Percentiles rank a stretch among this genome's conserved stretches.
These are phyloP conservation scores for Tenebrio molitor DNA, from an alignment of 1,140 invertebrate species.

Conservation along the genomic window DNA sequence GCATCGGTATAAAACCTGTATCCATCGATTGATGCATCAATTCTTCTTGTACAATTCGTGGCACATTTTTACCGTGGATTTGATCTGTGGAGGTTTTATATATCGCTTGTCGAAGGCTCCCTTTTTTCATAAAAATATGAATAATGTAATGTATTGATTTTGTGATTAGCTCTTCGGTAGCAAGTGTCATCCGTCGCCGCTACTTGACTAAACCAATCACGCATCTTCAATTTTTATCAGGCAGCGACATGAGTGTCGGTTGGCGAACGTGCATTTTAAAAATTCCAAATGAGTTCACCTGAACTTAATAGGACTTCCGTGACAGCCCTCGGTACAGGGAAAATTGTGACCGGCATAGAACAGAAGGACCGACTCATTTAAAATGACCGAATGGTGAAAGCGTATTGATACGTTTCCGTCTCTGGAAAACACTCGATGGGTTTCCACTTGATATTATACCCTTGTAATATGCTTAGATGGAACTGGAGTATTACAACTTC, in stretches of 20 bases:
- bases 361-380: constrained; percentile 1
- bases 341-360: constrained; percentile 33
- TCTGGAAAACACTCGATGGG: no score
- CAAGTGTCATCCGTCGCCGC: constrained; percentile 39
- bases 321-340: constrained; percentile 7
- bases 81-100: neutral
- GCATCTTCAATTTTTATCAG: constrained; percentile 46
- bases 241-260: constrained; percentile 20
- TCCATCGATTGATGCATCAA: constrained; percentile 10
- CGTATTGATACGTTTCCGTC: constrained; percentile 3
- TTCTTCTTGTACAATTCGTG: neutral
- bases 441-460: no score
- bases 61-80: constrained; percentile 4
- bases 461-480: no score
- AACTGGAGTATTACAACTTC: no score
- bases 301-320: constrained; percentile 36
- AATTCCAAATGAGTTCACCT: constrained; percentile 45
- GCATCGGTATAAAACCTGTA: no score
- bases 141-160: constrained; percentile 47
- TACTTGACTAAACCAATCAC: constrained; percentile 43
- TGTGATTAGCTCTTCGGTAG: constrained; percentile 42
- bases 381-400: constrained; percentile 10
- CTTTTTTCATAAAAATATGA: constrained; percentile 41
- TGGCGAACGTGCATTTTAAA: constrained; percentile 40
- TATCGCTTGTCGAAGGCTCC: constrained; percentile 11